phyloP scores from a whole-genome alignment of 2,797 vertebrate species.

The Pseudomugil tenellus region DNA sequence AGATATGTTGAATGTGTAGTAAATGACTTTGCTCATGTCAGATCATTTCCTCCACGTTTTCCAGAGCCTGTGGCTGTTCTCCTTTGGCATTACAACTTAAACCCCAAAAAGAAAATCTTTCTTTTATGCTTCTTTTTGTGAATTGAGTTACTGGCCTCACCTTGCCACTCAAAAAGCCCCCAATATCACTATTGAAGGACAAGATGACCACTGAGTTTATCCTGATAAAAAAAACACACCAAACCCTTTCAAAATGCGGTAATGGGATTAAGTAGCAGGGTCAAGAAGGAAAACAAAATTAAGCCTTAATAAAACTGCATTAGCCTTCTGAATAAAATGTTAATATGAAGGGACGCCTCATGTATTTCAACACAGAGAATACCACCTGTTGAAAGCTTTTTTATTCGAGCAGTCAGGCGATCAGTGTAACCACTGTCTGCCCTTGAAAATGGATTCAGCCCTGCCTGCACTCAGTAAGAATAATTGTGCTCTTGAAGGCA shows the following conservation, averaged over 20 bases:
- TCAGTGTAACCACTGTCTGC: slow-evolving; percentile 26
- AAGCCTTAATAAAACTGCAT: neutral
- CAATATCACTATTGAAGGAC: neutral
- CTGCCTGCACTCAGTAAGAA: slow-evolving; percentile 25
- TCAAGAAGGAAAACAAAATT: neutral
- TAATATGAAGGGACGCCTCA: neutral
- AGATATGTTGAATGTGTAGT: too few relatives aligned
- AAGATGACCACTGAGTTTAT: neutral
- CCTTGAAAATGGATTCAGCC: slow-evolving; percentile 45
- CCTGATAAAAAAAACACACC: neutral
- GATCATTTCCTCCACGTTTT: neutral
- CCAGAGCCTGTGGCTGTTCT: too few relatives aligned
- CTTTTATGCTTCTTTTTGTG: neutral
- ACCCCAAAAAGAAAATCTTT: too few relatives aligned
- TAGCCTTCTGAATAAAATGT: slow-evolving; percentile 2
- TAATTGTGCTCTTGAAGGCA: slow-evolving; percentile 54
- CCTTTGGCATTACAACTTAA: too few relatives aligned
- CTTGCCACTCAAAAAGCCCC: neutral
- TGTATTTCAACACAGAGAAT: neutral
- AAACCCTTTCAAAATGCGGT: neutral
- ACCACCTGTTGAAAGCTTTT: neutral
- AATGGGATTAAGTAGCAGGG: neutral
- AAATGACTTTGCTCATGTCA: neutral
- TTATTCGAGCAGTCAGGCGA: slow-evolving; percentile 22
- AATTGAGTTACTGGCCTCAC: neutral